Base-by-base conservation (phyloP, 2,888 invertebrate species). In the Sclerodermus sp. region DNA sequence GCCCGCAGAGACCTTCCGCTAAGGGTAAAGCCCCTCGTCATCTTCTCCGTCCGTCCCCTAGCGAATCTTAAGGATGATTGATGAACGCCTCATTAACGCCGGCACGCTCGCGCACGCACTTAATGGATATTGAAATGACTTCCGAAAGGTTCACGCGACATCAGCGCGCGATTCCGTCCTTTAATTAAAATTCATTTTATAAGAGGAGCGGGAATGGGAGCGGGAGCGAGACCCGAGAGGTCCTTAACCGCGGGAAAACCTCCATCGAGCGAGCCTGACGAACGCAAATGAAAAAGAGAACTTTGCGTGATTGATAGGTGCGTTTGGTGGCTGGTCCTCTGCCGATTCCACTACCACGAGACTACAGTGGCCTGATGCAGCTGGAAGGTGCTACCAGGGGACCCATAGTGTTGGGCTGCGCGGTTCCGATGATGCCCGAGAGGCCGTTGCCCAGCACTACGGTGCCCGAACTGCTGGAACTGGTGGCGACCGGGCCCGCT, bases 401-500 rank as follows among this genome's bases (percentile, higher is more conserved):
- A 10, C 75, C 76, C 9, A 80, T 82, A 41, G 79, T 82, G n/a
- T 65, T 82, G 49, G 81, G 80, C 13, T 81, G 81, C 58, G 81
- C 81, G 5, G 75, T 81, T 46, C 76, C 75, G 6, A 49, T 75
- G 49, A 56, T 76, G 58, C 75, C 74, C 12, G 76, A 76, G 49
- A 64, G 76, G 42, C 75, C 76, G 13, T 47, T 73, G 47, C 70
- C 76, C 8, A 68, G 65, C 47, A 56, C 72, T 15, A 66, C 76
- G 34, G 70, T 75, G 32, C 75, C 76, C 34, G 76, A 76, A 55
- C 71, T 76, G 14, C 39, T 75, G 9, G 76, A 76, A 38, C 58
- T 76, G 23, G 74, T 76, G n/a, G 76, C 75, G 10, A 75, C 74
- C 12, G 76, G 76, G n/a, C 73, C 76, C 1, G 71, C 71, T 62